A percentile compares a stretch with the other conserved stretches of the same genome.
Evolutionary conservation across 2,113 vertebrate genomes (phyloP).

Genomic region (Pogonocichla stellata): DNA sequence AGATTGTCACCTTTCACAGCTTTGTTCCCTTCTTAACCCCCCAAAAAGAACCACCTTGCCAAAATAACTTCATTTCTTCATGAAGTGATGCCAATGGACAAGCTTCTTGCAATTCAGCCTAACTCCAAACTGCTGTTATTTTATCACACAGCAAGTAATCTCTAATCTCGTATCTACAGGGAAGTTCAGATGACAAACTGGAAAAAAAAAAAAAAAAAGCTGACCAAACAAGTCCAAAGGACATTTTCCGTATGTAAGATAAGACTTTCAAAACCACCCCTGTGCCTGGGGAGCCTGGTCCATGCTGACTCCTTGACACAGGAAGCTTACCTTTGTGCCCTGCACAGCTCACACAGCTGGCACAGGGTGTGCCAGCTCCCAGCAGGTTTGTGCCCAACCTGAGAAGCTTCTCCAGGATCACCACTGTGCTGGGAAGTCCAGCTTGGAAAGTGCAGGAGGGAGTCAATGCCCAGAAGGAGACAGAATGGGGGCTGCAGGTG

Average conservation of each 20-base stretch:
- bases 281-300: neutral
- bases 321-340: fast-evolving
- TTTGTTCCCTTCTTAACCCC: neutral
- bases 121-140: neutral
- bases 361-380: fast-evolving
- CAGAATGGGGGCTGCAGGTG: fast-evolving
- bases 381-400: neutral
- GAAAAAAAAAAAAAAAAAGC: neutral
- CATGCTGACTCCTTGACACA: neutral
- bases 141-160: neutral
- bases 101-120: neutral
- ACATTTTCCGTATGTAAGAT: neutral
- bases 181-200: neutral
- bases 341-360: neutral
- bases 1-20: neutral
- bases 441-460: neutral
- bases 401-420: neutral
- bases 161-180: neutral
- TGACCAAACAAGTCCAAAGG: neutral
- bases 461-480: neutral
- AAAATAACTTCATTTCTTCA: neutral
- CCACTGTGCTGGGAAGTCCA: neutral
- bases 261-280: neutral
- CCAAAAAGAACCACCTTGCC: neutral
- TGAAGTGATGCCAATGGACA: neutral